phyloP scores from a whole-genome alignment of 2,888 invertebrate genomes.

The Syritta pipiens region DNA sequence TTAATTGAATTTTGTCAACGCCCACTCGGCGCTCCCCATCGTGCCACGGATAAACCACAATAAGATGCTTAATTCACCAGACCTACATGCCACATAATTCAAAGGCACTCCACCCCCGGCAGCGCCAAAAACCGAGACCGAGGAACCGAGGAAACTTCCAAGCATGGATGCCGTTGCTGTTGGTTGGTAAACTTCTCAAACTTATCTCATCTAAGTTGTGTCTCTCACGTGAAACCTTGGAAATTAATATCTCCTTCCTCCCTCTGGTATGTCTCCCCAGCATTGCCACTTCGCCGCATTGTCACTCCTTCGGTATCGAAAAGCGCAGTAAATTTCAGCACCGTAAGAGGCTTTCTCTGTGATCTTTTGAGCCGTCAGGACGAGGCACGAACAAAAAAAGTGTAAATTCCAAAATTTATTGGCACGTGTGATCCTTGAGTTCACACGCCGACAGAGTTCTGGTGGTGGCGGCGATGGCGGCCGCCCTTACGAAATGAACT shows the following conservation, averaged over 20 bases:
- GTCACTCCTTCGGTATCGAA: background rate
- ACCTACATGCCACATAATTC: slow-evolving; percentile 42
- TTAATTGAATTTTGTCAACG: slow-evolving; percentile 66
- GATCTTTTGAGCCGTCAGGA: slow-evolving; percentile 20
- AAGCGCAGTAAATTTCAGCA: slow-evolving; percentile 42
- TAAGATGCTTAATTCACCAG: slow-evolving; percentile 46
- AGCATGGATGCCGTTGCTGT: slow-evolving; percentile 13
- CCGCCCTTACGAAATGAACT: slow-evolving; percentile 5
- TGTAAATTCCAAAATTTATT: slow-evolving; percentile 55
- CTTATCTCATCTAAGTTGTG: slow-evolving; percentile 65
- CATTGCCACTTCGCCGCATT: background rate
- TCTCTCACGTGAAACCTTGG: slow-evolving; percentile 48
- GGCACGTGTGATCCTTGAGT: slow-evolving; percentile 48
- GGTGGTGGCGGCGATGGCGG: background rate
- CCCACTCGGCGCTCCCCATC: background rate
- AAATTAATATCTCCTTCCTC: slow-evolving; percentile 53
- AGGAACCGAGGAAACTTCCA: background rate
- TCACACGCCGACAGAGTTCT: background rate
- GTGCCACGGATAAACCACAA: slow-evolving; percentile 41
- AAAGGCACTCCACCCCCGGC: background rate
- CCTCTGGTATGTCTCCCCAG: no score
- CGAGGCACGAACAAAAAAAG: slow-evolving; percentile 12
- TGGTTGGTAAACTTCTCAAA: slow-evolving; percentile 58
- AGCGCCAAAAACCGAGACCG: background rate
- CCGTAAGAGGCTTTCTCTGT: slow-evolving; percentile 36